phyloP scores from a whole-genome alignment of 92 coral and sea anemone genomes.

The Parazoanthus darwini region DNA sequence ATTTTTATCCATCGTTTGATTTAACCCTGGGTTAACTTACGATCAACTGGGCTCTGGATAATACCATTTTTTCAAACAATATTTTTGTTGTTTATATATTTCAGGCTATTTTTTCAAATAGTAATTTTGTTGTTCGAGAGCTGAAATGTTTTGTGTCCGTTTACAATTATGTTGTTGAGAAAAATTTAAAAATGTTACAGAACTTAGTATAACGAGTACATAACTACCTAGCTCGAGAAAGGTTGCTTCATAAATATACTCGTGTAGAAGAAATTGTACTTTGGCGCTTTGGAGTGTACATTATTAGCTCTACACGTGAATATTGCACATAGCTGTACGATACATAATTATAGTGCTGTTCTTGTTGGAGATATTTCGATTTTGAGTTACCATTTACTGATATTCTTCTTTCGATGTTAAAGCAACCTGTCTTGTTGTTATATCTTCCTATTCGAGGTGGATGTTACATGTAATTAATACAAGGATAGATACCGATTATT shows the following conservation, averaged over 20 bases:
- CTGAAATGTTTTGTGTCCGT: neutral
- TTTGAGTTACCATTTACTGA: neutral
- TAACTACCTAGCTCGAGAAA: slow-evolving; percentile 6
- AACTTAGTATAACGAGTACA: slow-evolving; percentile 9
- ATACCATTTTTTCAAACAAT: neutral
- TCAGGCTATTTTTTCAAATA: no score
- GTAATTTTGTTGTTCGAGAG: slow-evolving; percentile 18
- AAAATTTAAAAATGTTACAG: slow-evolving; percentile 5
- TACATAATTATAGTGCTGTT: neutral
- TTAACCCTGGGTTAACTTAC: slow-evolving; percentile 11
- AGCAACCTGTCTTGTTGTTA: neutral
- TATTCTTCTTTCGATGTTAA: slow-evolving; percentile 5
- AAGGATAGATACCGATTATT: neutral
- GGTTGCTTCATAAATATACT: slow-evolving; percentile 16
- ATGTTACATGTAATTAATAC: slow-evolving; percentile 4
- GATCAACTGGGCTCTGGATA: slow-evolving; percentile 9
- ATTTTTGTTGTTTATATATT: slow-evolving; percentile 8
- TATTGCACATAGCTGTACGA: slow-evolving; percentile 5
- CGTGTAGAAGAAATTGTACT: neutral
- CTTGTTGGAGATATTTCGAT: neutral
- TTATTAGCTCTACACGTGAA: slow-evolving; percentile 6
- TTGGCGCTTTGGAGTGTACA: slow-evolving; percentile 10
- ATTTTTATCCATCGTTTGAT: neutral
- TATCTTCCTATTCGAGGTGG: neutral
- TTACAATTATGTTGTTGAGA: slow-evolving; percentile 10